A percentile compares a stretch with the other conserved stretches of the same genome.
These are phyloP conservation scores for Brachionus asplanchnoidis DNA, from an alignment of 1,140 invertebrate genomes.

Conservation along the genomic window DNA sequence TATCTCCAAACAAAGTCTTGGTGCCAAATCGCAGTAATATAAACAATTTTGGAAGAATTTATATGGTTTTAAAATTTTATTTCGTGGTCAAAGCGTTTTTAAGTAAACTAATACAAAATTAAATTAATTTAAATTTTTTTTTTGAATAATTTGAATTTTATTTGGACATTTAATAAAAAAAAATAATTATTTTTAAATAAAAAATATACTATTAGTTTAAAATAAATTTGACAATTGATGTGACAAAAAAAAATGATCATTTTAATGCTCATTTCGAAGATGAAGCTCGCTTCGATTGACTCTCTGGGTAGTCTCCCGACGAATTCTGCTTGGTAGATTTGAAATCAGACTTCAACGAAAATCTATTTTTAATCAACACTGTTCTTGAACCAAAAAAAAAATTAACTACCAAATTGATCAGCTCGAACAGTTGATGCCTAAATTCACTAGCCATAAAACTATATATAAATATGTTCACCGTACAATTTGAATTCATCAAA, in stretches of 20 bases:
- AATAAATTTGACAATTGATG: neutral
- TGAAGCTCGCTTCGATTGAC: conserved; percentile 9
- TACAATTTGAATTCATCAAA: conserved; percentile 40
- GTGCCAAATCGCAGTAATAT: neutral
- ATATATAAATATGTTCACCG: conserved; percentile 40
- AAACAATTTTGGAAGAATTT: neutral
- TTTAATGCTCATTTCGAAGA: conserved; percentile 5
- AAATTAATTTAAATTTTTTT: neutral
- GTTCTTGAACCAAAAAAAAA: neutral
- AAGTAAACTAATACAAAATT: neutral
- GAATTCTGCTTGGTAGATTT: conserved; percentile 8
- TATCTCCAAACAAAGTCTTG: neutral
- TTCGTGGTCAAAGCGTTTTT: neutral
- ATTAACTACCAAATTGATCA: neutral
- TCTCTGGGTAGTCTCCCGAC: neutral
- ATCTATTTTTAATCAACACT: neutral
- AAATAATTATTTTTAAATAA: neutral
- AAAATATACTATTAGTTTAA: neutral
- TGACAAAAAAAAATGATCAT: neutral
- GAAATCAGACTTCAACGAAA: neutral
- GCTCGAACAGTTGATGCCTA: conserved; percentile 18
- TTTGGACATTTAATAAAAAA: neutral
- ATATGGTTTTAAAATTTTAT: neutral
- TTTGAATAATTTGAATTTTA: neutral
- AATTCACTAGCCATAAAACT: conserved; percentile 39